phyloP scores from a whole-genome alignment of 2,797 vertebrate genomes.

The Meriones psammophilus region DNA sequence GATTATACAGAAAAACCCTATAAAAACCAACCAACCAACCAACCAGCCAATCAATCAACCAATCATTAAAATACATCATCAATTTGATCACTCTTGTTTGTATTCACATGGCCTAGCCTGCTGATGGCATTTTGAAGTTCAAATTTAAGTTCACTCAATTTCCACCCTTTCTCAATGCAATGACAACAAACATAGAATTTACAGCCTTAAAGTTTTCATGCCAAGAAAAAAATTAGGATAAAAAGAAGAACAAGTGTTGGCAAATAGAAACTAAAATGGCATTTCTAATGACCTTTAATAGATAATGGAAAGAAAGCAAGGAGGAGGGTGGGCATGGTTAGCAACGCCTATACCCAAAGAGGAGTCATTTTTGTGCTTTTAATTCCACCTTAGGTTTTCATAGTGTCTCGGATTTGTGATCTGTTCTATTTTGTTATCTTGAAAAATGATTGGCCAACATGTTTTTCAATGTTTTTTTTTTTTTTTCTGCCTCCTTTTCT shows the following conservation, averaged over 20 bases:
- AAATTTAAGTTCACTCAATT: conserved; percentile 34
- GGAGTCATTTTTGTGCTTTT: not conserved
- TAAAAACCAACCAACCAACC: too few species aligned
- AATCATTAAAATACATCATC: not conserved
- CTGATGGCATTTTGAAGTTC: not conserved
- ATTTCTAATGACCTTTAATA: not conserved
- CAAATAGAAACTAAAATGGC: not conserved
- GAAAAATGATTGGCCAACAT: conserved; percentile 5
- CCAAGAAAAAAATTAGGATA: conserved; percentile 2
- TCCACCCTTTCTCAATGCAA: conserved; percentile 14
- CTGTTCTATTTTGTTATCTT: not conserved
- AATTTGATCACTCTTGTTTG: not conserved
- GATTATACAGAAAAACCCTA: too few species aligned
- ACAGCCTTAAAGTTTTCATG: conserved; percentile 17
- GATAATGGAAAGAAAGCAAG: not conserved
- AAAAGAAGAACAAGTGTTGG: not conserved
- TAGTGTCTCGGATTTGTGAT: not conserved
- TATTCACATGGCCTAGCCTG: not conserved
- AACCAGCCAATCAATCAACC: too few species aligned
- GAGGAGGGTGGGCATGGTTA: not conserved
- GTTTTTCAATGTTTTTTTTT: conserved; percentile 45
- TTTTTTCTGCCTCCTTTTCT: not conserved
- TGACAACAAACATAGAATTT: conserved; percentile 52
- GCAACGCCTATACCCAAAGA: not conserved
- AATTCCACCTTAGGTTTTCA: not conserved